Conservation (phyloP, 2,113 vertebrate species). For the Myocastor coypus region DNA sequence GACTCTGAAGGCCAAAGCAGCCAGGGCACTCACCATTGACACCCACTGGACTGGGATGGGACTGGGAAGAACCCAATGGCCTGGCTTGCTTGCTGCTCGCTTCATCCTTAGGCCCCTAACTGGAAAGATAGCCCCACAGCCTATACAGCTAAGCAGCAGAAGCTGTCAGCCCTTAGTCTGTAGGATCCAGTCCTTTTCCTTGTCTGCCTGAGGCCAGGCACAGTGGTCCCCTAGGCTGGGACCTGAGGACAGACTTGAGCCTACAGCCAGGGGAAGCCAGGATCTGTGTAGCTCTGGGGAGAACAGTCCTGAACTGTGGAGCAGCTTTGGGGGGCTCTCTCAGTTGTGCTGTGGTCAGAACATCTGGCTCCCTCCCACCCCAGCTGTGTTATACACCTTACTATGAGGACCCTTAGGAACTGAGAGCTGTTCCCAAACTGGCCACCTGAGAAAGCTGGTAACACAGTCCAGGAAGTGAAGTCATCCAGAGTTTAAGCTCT, state of each 20-base stretch:
- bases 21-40: too few relatives aligned
- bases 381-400: neutral
- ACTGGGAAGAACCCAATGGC: too few relatives aligned
- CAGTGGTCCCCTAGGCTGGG: neutral
- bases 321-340: neutral
- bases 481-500: neutral
- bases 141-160: neutral
- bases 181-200: neutral
- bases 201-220: neutral
- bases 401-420: neutral
- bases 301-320: neutral
- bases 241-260: neutral
- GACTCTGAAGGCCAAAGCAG: neutral
- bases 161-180: too few relatives aligned
- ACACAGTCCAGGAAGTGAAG: neutral
- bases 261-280: neutral
- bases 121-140: neutral
- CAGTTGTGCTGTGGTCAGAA: neutral
- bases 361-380: too few relatives aligned
- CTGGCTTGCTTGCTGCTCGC: too few relatives aligned
- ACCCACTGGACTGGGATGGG: too few relatives aligned
- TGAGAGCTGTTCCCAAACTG: neutral
- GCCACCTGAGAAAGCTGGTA: neutral
- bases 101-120: too few relatives aligned
- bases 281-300: neutral